Evolutionary conservation across 2,888 invertebrate genomes (phyloP).

Genomic region (Junonia oenone): DNA sequence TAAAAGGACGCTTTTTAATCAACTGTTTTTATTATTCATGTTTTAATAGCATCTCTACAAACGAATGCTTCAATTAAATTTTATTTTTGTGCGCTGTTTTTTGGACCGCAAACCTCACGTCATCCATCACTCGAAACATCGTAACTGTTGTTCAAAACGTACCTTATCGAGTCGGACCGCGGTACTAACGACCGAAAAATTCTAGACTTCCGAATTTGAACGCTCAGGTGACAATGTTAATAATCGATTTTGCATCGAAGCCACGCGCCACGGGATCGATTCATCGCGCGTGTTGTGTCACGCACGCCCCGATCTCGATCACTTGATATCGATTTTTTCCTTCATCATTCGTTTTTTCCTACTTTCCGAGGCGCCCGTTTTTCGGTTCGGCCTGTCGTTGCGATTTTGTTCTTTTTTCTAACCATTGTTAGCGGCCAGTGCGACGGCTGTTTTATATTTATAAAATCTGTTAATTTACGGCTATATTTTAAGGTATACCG

Average conservation of each 20-base stretch:
- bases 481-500: conserved; percentile 35
- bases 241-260: conserved; percentile 56
- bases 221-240: conserved; percentile 16
- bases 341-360: conserved; percentile 38
- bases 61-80: neutral
- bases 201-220: conserved; percentile 9
- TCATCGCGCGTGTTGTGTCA: conserved; percentile 59
- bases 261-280: conserved; percentile 52
- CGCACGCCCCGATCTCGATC: conserved; percentile 59
- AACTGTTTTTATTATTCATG: neutral
- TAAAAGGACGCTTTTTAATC: neutral
- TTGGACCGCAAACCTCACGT: neutral
- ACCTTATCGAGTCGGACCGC: neutral
- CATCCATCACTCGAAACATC: neutral
- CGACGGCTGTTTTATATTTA: conserved; percentile 45
- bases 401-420: conserved; percentile 42
- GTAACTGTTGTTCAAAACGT: neutral
- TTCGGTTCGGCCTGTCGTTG: conserved; percentile 54
- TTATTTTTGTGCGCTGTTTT: no score
- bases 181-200: conserved; percentile 1
- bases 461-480: conserved; percentile 50
- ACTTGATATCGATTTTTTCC: conserved; percentile 41
- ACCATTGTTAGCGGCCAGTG: conserved; percentile 43
- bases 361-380: conserved; percentile 44
- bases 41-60: neutral